Conservation (phyloP, 1,140 invertebrate genomes). For the Ceratina australensis region DNA sequence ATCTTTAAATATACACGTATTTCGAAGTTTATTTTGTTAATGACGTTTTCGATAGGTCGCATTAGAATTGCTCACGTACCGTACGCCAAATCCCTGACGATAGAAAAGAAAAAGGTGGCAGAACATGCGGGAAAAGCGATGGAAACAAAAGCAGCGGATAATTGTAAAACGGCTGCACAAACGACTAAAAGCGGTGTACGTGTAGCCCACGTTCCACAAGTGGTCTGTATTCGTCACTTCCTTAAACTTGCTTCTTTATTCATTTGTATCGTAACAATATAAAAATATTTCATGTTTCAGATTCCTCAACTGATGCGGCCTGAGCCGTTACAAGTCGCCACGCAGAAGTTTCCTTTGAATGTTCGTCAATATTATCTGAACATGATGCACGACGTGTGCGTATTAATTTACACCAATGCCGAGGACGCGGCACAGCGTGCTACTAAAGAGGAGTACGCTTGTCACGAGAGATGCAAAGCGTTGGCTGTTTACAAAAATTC, state of each 20-base stretch:
- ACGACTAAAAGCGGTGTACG: slow-evolving; percentile 84
- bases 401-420: slow-evolving; percentile 86
- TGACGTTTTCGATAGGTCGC: slow-evolving; percentile 56
- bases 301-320: slow-evolving; percentile 78
- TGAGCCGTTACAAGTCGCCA: slow-evolving; percentile 84
- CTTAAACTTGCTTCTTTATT: background rate
- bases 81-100: slow-evolving; percentile 81
- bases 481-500: slow-evolving; percentile 92
- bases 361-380: slow-evolving; percentile 92
- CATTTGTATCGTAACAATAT: too few relatives aligned
- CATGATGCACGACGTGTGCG: slow-evolving; percentile 91
- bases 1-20: background rate
- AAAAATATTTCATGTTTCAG: slow-evolving; percentile 60
- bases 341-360: slow-evolving; percentile 90
- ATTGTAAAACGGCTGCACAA: slow-evolving; percentile 82
- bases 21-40: background rate
- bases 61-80: slow-evolving; percentile 83
- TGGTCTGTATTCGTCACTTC: slow-evolving; percentile 63
- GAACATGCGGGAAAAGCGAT: slow-evolving; percentile 69
- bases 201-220: slow-evolving; percentile 85
- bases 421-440: slow-evolving; percentile 84
- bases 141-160: slow-evolving; percentile 70
- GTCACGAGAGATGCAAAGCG: slow-evolving; percentile 88
- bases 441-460: slow-evolving; percentile 87
- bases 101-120: slow-evolving; percentile 81